These are phyloP conservation scores for Sphaerolaimus hirsutus DNA, from an alignment of 2,888 invertebrate genomes.

Conservation along the genomic window DNA sequence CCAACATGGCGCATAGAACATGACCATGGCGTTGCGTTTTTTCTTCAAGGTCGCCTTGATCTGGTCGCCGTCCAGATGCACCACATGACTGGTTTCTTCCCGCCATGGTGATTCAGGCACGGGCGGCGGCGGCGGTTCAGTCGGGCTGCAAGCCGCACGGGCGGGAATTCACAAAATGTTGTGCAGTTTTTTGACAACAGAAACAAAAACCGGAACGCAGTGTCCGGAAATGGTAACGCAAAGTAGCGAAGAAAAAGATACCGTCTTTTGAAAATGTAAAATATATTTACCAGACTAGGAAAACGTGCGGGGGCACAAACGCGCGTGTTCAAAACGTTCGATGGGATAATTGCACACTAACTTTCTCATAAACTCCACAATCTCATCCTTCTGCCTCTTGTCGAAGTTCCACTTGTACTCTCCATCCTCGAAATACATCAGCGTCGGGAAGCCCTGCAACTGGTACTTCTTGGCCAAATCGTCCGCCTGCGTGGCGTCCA, in stretches of 20 bases:
- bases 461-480: slow-evolving; percentile 41
- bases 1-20: slow-evolving; percentile 72
- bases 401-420: slow-evolving; percentile 37
- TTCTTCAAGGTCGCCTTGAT: slow-evolving; percentile 52
- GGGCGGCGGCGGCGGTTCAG: slow-evolving; percentile 54
- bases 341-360: slow-evolving; percentile 19
- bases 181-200: no score
- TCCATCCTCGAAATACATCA: slow-evolving; percentile 7
- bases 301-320: no score
- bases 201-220: no score
- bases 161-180: no score
- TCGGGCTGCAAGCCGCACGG: slow-evolving; percentile 37
- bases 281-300: no score
- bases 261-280: no score
- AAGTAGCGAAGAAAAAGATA: no score
- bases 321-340: no score
- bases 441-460: slow-evolving; percentile 27
- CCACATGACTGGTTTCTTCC: slow-evolving; percentile 47
- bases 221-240: no score
- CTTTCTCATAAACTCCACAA: slow-evolving; percentile 57
- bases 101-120: slow-evolving; percentile 54
- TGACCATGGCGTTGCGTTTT: slow-evolving; percentile 59
- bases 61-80: slow-evolving; percentile 46
- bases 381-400: slow-evolving; percentile 48
- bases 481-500: slow-evolving; percentile 56